phyloP scores from a whole-genome alignment of 35 echinoderm and acorn worm genomes.

The Lytechinus pictus region DNA sequence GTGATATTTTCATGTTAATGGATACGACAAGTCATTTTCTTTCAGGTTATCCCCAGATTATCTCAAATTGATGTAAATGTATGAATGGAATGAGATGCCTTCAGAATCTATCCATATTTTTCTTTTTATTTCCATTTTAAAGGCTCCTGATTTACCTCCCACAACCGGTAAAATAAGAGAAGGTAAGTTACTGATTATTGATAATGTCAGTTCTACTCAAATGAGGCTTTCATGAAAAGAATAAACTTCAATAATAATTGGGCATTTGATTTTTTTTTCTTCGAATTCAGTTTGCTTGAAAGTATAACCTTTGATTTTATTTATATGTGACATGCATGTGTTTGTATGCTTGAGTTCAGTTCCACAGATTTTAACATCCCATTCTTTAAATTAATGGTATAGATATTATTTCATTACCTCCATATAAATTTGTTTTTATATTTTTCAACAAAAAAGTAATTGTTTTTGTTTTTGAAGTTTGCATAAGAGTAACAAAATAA shows the following conservation, averaged over 20 bases:
- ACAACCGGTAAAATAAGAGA: constrained; percentile 83
- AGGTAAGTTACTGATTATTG: constrained; percentile 52
- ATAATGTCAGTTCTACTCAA: neutral
- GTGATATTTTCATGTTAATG: neutral
- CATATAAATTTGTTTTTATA: too few species aligned
- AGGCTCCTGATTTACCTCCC: constrained; percentile 92
- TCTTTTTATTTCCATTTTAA: constrained; percentile 31
- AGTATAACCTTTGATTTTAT: neutral
- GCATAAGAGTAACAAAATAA: neutral
- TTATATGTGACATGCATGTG: neutral
- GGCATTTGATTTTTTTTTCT: neutral
- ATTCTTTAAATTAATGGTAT: neutral
- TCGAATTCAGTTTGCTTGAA: neutral
- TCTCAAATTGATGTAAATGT: neutral
- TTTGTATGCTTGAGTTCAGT: neutral
- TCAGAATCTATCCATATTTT: constrained; percentile 1
- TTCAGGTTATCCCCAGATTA: neutral
- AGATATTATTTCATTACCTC: too few species aligned
- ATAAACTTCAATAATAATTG: neutral
- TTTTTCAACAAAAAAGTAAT: neutral
- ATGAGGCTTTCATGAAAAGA: neutral
- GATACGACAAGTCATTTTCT: neutral
- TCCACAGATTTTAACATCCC: neutral
- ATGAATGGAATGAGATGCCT: neutral
- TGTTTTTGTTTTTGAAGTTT: neutral